Conservation (phyloP, 2,888 invertebrate genomes). For the Volucella zonaria region DNA sequence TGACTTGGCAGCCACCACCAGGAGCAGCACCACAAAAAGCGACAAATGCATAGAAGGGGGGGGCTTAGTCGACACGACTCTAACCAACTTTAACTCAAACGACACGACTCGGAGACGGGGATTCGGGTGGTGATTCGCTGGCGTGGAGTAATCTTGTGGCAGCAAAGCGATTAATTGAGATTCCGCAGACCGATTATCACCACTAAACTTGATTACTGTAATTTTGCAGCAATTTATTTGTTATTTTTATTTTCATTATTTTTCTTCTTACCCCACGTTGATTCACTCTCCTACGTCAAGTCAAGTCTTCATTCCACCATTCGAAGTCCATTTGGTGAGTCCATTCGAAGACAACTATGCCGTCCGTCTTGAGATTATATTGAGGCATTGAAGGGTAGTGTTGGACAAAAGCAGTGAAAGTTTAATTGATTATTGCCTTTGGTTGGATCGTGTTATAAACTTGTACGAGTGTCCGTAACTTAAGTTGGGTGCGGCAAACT, state of each 20-base stretch:
- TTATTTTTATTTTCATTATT: conserved; percentile 56
- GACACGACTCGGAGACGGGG: conserved; percentile 7
- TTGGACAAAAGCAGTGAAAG: conserved; percentile 67
- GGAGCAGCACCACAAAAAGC: conserved; percentile 2
- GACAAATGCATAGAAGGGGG: not conserved
- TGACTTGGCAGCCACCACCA: conserved; percentile 46
- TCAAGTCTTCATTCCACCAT: not conserved
- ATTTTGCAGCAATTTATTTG: conserved; percentile 75
- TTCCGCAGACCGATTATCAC: conserved; percentile 75
- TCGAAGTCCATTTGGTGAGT: too few species aligned
- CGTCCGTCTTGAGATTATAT: not conserved
- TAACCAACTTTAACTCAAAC: conserved; percentile 8
- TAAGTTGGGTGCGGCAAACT: conserved; percentile 48
- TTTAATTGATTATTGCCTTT: conserved; percentile 72
- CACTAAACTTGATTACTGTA: conserved; percentile 76
- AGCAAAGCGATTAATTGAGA: conserved; percentile 75
- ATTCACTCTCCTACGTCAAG: conserved; percentile 18
- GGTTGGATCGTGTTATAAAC: not conserved
- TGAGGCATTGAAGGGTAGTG: conserved; percentile 27
- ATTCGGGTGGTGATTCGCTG: conserved; percentile 11
- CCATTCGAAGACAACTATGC: too few species aligned
- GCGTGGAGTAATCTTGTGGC: conserved; percentile 73
- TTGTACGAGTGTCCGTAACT: too few species aligned
- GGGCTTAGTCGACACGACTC: not conserved
- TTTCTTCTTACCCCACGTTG: not conserved